A percentile compares a stretch with the other conserved stretches of the same genome.
phyloP scores from a whole-genome alignment of 2,797 vertebrate species.

The Hirundo rustica region DNA sequence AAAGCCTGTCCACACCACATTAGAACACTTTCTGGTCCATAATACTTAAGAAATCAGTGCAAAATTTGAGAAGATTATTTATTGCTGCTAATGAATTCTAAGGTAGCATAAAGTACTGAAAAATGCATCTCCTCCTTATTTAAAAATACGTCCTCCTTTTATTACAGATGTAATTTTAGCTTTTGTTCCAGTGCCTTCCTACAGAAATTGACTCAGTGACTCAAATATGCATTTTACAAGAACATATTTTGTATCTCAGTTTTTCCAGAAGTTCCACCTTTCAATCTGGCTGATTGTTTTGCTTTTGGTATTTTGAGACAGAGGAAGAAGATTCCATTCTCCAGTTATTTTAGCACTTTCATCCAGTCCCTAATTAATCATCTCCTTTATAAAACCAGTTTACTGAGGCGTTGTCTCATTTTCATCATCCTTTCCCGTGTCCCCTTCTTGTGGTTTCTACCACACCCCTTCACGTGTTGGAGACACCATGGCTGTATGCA shows the following conservation, averaged over 20 bases:
- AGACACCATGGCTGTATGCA: neutral
- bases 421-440: neutral
- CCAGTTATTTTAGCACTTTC: neutral
- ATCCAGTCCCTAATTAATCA: neutral
- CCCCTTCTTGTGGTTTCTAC: neutral
- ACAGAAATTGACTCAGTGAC: neutral
- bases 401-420: neutral
- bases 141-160: neutral
- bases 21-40: neutral
- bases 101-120: neutral
- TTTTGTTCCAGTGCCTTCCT: neutral
- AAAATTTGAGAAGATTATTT: neutral
- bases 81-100: neutral
- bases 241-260: neutral
- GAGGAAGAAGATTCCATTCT: neutral
- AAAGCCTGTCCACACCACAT: neutral
- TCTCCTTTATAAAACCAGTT: neutral
- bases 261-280: neutral
- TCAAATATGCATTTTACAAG: neutral
- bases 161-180: neutral
- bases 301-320: neutral
- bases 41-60: neutral
- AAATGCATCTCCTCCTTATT: neutral
- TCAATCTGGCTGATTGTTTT: neutral
- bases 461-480: neutral